phyloP scores from a whole-genome alignment of 2,113 vertebrate species.

The Vicugna pacos region DNA sequence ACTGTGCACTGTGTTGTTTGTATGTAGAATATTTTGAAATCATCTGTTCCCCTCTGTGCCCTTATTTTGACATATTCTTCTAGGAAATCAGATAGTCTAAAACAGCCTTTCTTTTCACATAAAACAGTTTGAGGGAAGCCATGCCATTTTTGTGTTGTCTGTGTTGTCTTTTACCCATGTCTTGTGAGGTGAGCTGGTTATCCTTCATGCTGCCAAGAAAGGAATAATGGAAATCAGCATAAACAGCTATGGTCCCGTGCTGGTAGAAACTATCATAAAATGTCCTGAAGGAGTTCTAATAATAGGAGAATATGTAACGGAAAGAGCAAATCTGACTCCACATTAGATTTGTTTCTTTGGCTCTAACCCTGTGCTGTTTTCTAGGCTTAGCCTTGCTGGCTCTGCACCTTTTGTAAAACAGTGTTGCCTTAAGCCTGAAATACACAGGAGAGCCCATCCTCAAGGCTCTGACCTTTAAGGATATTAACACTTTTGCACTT shows the following conservation, averaged over 20 bases:
- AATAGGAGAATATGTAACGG: not conserved
- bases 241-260: not conserved
- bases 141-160: not conserved
- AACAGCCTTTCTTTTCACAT: not conserved
- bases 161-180: not conserved
- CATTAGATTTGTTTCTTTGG: too few relatives aligned
- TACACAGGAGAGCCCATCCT: too few relatives aligned
- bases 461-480: too few relatives aligned
- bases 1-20: not conserved
- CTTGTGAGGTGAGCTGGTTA: not conserved
- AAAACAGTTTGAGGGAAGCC: not conserved
- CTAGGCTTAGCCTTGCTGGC: too few relatives aligned
- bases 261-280: not conserved
- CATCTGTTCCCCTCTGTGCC: rapidly evolving
- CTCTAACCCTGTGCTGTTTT: too few relatives aligned
- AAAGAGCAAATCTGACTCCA: too few relatives aligned
- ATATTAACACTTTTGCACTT: too few relatives aligned
- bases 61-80: not conserved
- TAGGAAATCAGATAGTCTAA: not conserved
- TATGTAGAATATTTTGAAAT: not conserved
- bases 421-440: too few relatives aligned
- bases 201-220: not conserved
- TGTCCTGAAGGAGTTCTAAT: not conserved
- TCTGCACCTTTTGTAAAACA: too few relatives aligned
- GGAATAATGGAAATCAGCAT: not conserved